These are phyloP conservation scores for Rhodeus uyekii DNA, from an alignment of 2,797 vertebrate species.

Conservation along the genomic window DNA sequence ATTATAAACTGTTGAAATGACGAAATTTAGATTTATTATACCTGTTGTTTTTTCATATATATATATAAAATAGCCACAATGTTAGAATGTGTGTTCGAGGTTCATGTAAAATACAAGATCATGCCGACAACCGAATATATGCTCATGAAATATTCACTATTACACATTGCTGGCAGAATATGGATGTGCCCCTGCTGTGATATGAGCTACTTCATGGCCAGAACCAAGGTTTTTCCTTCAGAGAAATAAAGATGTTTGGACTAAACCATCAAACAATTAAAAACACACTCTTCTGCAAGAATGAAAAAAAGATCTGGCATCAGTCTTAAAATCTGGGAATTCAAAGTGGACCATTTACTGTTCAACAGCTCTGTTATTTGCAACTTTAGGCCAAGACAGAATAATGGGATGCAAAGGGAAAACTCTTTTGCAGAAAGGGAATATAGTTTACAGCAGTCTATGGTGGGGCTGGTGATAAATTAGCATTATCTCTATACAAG, in stretches of 20 bases:
- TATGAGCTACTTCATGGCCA: background rate
- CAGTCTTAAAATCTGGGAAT: constrained; percentile 1
- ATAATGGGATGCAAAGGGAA: constrained; percentile 37
- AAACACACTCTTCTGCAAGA: background rate
- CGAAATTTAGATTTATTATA: background rate
- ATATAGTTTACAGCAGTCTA: constrained; percentile 29
- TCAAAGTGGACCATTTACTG: constrained; percentile 17
- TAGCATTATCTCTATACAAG: constrained; percentile 31
- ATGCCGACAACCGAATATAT: background rate
- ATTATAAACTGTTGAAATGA: background rate
- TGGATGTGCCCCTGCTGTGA: background rate
- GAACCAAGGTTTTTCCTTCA: background rate
- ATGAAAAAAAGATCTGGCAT: background rate
- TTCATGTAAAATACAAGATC: background rate
- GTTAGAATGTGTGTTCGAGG: background rate
- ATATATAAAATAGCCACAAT: background rate
- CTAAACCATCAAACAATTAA: constrained; percentile 5
- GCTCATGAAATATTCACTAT: background rate
- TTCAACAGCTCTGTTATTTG: constrained; percentile 21
- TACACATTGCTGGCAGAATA: constrained; percentile 16
- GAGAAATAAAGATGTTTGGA: background rate
- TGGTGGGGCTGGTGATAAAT: constrained; percentile 45
- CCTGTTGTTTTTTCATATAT: background rate
- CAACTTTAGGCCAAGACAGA: constrained; percentile 27
- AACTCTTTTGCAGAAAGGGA: constrained; percentile 35